A percentile compares a stretch with the other conserved stretches of the same genome.
phyloP scores from a whole-genome alignment of 2,888 invertebrate species.

The Rhagium mordax region DNA sequence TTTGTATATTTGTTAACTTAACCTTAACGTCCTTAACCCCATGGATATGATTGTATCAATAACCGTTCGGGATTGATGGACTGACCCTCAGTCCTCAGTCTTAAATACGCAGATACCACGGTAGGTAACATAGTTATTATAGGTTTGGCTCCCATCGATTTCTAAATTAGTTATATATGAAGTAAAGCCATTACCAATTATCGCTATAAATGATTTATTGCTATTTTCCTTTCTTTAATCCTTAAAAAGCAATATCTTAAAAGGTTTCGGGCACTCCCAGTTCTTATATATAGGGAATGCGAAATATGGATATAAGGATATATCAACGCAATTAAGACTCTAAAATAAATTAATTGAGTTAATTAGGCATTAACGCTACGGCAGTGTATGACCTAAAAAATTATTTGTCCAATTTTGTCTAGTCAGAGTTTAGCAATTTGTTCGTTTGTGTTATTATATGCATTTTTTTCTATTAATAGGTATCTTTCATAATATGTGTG shows the following conservation, averaged over 20 bases:
- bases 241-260: constrained; percentile 28
- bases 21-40: no score
- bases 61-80: no score
- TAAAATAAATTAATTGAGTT: neutral
- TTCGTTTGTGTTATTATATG: neutral
- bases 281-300: neutral
- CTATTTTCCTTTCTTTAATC: constrained; percentile 11
- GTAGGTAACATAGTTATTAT: no score
- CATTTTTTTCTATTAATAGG: neutral
- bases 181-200: constrained; percentile 10
- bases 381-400: neutral
- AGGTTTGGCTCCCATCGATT: neutral
- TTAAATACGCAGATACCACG: no score
- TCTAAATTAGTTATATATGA: constrained; percentile 13
- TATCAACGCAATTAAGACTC: no score
- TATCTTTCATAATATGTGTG: neutral
- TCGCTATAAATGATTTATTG: constrained; percentile 23
- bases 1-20: no score
- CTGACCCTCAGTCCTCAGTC: no score
- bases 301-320: neutral
- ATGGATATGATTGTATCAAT: no score
- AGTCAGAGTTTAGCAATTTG: neutral
- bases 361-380: neutral
- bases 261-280: constrained; percentile 11
- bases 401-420: neutral